A percentile compares a stretch with the other conserved stretches of the same genome.
phyloP scores from a whole-genome alignment of 2,888 invertebrate species.

The Hirtodrosophila confusa region DNA sequence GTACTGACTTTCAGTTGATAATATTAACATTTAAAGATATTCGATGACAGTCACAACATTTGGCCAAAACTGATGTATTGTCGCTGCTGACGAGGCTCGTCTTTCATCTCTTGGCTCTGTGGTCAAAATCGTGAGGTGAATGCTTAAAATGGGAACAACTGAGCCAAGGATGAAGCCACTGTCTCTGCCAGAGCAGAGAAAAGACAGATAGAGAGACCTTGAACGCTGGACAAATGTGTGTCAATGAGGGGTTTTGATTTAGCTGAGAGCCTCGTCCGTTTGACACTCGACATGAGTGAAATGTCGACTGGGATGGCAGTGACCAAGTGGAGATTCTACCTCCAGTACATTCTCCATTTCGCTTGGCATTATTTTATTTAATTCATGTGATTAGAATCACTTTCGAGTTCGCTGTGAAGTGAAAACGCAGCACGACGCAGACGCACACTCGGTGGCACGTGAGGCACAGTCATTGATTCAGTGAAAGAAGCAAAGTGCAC shows the following conservation, averaged over 20 bases:
- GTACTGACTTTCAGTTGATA: conserved; percentile 51
- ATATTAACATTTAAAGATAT: conserved; percentile 39
- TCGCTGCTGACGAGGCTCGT: conserved; percentile 43
- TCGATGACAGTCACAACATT: conserved; percentile 32
- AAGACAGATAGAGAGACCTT: conserved; percentile 57
- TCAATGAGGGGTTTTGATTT: conserved; percentile 58
- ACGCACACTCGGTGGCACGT: conserved; percentile 74
- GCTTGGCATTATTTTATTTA: conserved; percentile 65
- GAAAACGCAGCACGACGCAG: conserved; percentile 57
- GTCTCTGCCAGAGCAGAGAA: conserved; percentile 8
- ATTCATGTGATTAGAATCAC: conserved; percentile 72
- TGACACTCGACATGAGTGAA: conserved; percentile 64
- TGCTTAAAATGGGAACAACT: conserved; percentile 56
- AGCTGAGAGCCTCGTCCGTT: conserved; percentile 40
- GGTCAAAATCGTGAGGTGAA: conserved; percentile 83
- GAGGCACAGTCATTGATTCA: conserved; percentile 46
- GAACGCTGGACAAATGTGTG: conserved; percentile 53
- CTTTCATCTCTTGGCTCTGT: conserved; percentile 61
- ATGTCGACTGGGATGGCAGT: conserved; percentile 25
- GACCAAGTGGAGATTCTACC: conserved; percentile 41
- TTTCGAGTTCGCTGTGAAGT: conserved; percentile 64
- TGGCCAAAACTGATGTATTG: conserved; percentile 52
- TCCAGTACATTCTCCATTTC: conserved; percentile 55
- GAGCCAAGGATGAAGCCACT: conserved; percentile 36
- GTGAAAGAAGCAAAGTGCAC: conserved; percentile 43